Percentiles rank a stretch among this genome's conserved stretches.
Evolutionary conservation across 2,888 invertebrate species (phyloP).

Genomic region (Steromphala cineraria): DNA sequence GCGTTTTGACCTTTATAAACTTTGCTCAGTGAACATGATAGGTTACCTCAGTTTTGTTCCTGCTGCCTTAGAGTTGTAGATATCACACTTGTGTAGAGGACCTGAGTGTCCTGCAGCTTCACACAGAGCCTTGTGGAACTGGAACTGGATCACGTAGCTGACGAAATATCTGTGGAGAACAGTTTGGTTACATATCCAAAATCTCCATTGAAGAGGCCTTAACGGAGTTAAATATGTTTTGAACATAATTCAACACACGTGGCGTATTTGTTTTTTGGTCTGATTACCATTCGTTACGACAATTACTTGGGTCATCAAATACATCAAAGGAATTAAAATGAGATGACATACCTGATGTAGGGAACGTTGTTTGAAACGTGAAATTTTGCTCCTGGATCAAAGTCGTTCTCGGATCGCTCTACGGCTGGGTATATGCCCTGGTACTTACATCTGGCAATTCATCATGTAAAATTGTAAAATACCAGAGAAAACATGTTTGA

Average conservation of each 20-base stretch:
- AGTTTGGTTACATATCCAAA: background rate
- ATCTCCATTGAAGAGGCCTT: background rate
- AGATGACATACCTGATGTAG: constrained; percentile 13
- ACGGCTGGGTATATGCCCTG: constrained; percentile 33
- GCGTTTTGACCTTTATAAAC: background rate
- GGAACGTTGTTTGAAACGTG: constrained; percentile 22
- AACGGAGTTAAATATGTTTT: no score
- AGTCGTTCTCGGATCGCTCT: constrained; percentile 19
- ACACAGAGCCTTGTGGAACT: constrained; percentile 90
- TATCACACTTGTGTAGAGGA: constrained; percentile 92
- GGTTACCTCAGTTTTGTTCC: constrained; percentile 88
- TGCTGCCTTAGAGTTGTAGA: constrained; percentile 90
- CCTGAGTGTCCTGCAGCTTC: constrained; percentile 84
- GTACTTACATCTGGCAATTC: constrained; percentile 29
- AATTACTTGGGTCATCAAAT: no score
- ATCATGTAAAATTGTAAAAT: no score
- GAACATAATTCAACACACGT: no score
- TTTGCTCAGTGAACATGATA: background rate
- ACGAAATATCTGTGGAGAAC: constrained; percentile 87
- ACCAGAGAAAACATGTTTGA: no score
- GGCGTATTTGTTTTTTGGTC: no score
- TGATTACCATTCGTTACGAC: no score
- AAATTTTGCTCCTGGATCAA: constrained; percentile 32
- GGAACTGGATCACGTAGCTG: constrained; percentile 93
- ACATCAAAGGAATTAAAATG: background rate